Evolutionary conservation across 2,113 vertebrate species (phyloP), one percentile per base, ranked within the genome.

Genomic region (Thinocorus orbignyianus): DNA sequence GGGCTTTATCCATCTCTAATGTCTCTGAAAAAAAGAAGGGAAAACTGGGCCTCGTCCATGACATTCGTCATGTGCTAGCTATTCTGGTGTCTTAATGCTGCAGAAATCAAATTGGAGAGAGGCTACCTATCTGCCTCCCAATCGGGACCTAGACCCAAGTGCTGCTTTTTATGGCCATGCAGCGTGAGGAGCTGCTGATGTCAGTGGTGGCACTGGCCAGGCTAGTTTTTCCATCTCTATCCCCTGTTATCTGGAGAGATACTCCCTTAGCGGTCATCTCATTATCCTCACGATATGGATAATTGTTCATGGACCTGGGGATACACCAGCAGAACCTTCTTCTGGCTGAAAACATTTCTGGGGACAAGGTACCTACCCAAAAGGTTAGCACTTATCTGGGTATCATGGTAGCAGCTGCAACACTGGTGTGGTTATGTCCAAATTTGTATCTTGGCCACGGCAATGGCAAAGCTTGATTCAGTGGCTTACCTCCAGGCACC

Each of bases 121-220:
- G 86, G 92, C 90, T 95, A 97, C 95, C 96, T 96, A 96, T 95
- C 95, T 91, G 90, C 92, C 72, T 96, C 92, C 92, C 95, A 78
- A 94, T 95, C 93, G 86, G 91, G 81, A 95, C 80, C 85, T 9
- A 48, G 87, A 90, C 94, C 91, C 95, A 84, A 96, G 86, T 30
- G 88, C 93, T 96, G 92, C 96, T 97, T 97, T 97, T 96, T 96
- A 96, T 95, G 93, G 96, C 96, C 92, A 95, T 91, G 92, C 61
- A 95, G 88, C 0, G 0, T 71, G 73, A 91, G 46, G 83, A 92
- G 77, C 90, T 69, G 95, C 92, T 97, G 89, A 96, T 96, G 88
- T 95, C 88, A 94, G 90, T 7, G 49, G 86, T 88, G 65, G 51
- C 64, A 89, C 0, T 2, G 69, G 81, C 79, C 91, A 93, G 91